phyloP scores from a whole-genome alignment of 1,140 invertebrate genomes.

The Pachypeltis micranthus region DNA sequence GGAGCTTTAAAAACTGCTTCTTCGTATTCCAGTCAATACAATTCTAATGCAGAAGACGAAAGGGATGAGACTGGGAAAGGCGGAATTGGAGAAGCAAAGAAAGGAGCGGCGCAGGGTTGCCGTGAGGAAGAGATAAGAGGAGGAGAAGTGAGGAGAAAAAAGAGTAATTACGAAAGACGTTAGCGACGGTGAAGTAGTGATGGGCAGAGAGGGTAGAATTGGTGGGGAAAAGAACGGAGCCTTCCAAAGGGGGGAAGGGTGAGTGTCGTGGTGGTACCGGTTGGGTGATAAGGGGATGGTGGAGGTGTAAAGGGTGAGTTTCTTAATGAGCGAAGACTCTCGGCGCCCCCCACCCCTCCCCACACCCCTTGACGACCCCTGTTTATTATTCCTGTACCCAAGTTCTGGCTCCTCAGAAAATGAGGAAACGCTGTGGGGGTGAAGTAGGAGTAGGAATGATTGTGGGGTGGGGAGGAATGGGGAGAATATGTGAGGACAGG shows the following conservation, averaged over 20 bases:
- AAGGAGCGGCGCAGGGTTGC: neutral
- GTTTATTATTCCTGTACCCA: constrained; percentile 9
- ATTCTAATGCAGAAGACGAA: neutral
- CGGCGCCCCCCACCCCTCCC: neutral
- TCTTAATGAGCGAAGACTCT: constrained; percentile 12
- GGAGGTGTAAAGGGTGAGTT: neutral
- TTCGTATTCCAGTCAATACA: constrained; percentile 13
- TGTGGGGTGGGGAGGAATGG: neutral
- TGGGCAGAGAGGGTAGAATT: too few relatives aligned
- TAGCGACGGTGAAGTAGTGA: too few relatives aligned
- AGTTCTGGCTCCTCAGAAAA: too few relatives aligned
- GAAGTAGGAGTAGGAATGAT: neutral
- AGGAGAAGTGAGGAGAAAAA: neutral
- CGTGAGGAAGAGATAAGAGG: neutral
- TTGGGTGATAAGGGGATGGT: too few relatives aligned
- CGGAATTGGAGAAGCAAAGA: neutral
- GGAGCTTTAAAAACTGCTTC: constrained; percentile 9
- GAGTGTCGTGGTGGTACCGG: too few relatives aligned
- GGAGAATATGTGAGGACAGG: neutral
- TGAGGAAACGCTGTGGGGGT: too few relatives aligned
- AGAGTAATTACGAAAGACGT: constrained; percentile 11
- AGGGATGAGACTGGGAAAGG: neutral
- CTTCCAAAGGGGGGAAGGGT: too few relatives aligned
- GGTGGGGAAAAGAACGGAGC: too few relatives aligned
- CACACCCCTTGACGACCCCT: neutral